phyloP scores from a whole-genome alignment of 2,797 vertebrate genomes.

The Chiroxiphia lanceolata region DNA sequence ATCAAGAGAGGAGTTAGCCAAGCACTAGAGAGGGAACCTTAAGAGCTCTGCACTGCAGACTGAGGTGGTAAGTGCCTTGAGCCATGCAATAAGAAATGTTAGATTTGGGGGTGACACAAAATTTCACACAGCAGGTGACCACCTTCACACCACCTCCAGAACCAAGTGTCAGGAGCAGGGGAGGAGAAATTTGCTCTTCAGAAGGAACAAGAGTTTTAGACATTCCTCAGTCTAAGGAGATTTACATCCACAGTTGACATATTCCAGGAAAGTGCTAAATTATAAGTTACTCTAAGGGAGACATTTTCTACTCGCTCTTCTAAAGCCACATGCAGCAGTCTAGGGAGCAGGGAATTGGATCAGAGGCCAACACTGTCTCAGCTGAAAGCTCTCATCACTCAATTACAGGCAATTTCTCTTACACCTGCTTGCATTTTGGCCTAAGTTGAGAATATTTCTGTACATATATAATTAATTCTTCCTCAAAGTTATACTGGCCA shows the following conservation, averaged over 20 bases:
- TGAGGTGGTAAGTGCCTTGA: background rate
- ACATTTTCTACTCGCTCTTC: background rate
- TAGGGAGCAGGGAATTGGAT: background rate
- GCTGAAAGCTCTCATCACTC: background rate
- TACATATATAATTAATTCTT: background rate
- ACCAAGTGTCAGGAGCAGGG: background rate
- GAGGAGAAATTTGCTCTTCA: background rate
- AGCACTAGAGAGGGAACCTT: background rate
- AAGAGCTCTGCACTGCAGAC: background rate
- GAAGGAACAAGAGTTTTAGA: background rate
- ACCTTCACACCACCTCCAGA: background rate
- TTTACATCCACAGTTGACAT: background rate
- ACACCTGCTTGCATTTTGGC: slow-evolving; percentile 16
- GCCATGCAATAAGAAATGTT: background rate
- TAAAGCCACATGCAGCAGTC: background rate
- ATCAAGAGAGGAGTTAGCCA: background rate
- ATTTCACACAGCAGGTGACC: background rate
- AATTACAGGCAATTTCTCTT: slow-evolving; percentile 1
- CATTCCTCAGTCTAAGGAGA: background rate
- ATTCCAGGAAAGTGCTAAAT: background rate
- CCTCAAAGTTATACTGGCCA: background rate
- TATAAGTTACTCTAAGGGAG: background rate
- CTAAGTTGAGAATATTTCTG: background rate
- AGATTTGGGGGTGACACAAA: background rate
- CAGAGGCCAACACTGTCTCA: background rate